Evolutionary conservation across 1,140 invertebrate genomes (phyloP), one percentile per base, ranked within the genome.

Genomic region (Leptonema lineaticorne): DNA sequence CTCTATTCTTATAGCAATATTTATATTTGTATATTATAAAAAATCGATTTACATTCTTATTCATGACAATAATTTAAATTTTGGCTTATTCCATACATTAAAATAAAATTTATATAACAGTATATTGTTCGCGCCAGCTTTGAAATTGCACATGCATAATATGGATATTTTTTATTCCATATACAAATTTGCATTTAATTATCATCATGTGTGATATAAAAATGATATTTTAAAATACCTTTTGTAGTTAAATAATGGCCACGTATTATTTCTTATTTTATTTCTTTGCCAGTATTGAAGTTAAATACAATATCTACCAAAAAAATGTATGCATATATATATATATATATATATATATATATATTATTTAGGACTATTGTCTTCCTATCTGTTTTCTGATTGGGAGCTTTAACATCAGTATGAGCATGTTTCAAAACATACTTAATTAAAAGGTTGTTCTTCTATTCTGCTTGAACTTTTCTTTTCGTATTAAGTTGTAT

Each of bases 41-140:
- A 37, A 41, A 37, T 50, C 14, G 62, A 22, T 45, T 50, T 64
- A 37, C 24, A 64, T 64, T 64, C 33, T 30, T 64, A 64, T 28
- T 50, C 62, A 50, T 64, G 62, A 64, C 62, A 64, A 64, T 64
- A 64, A 64, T 64, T 64, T 64, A 64, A 50, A 64, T 33, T 62
- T 64, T 64, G 62, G 62, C 62, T 48, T 28, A 11, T 50, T 64
- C 27, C 41, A 50, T 29, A 64, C 46, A 8, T 64, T 48, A 18
- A 29, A 28, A 27, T 22, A 4, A 41, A 14, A 41, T 41, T 14
- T 56, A 26, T 56, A 22, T 56, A 24, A 26, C 1, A 29, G 30
- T 24, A 45, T 62, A 24, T 41, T 45, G 9, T 14, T 8, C 24
- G 26, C 28, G 58, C n/a, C n/a, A n/a, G n/a, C n/a, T 37, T 18